Percentiles rank a stretch among this genome's conserved stretches.
These are phyloP conservation scores for Nasonia vitripennis DNA, from an alignment of 1,140 invertebrate species.

Conservation along the genomic window DNA sequence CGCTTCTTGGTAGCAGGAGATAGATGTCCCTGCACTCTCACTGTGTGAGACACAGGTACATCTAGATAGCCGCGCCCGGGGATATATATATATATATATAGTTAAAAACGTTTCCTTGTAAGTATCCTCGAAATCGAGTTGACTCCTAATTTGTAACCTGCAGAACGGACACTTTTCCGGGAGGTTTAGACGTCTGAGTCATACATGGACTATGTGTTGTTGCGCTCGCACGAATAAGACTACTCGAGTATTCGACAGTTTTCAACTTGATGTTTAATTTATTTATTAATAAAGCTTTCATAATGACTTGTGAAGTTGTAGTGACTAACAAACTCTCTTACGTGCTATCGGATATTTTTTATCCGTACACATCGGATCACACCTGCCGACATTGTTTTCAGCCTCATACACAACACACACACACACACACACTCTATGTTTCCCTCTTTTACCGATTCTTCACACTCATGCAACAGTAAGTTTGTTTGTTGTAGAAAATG, in stretches of 20 bases:
- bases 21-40: neutral
- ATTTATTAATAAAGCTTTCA: conserved; percentile 14
- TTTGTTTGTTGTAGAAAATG: neutral
- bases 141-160: neutral
- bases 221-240: neutral
- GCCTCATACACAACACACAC: neutral
- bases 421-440: neutral
- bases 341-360: neutral
- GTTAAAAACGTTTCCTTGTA: conserved; percentile 13
- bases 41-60: neutral
- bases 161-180: neutral
- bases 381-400: neutral
- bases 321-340: conserved; percentile 4
- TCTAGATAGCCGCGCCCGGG: neutral
- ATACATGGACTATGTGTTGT: neutral
- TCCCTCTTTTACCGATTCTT: neutral
- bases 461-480: neutral
- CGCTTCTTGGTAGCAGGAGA: neutral
- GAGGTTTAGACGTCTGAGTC: neutral
- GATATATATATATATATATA: neutral
- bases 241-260: neutral
- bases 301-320: conserved; percentile 17
- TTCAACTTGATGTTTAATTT: neutral
- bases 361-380: neutral
- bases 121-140: neutral